These are phyloP conservation scores for Chorisops tibialis DNA, from an alignment of 2,888 invertebrate genomes.

Conservation along the genomic window DNA sequence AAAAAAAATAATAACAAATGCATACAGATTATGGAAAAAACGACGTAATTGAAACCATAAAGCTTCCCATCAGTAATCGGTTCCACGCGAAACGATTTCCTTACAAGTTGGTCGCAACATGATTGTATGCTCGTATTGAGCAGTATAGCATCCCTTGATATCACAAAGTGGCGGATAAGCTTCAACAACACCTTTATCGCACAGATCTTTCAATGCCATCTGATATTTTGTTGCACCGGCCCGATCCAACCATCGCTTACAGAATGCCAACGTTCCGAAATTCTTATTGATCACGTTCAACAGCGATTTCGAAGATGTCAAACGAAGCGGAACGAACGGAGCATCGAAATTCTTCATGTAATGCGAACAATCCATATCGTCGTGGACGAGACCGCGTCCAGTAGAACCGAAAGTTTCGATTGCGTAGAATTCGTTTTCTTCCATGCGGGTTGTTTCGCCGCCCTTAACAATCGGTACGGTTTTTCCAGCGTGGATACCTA, in stretches of 20 bases:
- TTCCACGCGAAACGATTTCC: constrained; percentile 94
- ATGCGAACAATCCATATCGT: constrained; percentile 99
- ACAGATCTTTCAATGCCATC: constrained; percentile 96
- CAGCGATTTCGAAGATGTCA: constrained; percentile 89
- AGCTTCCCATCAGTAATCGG: constrained; percentile 85
- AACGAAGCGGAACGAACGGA: constrained; percentile 84
- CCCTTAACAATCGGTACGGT: constrained; percentile 99
- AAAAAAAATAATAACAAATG: no score
- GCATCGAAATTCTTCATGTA: constrained; percentile 99
- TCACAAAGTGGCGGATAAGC: constrained; percentile 98
- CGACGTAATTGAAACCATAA: no score
- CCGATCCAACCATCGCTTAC: constrained; percentile 97
- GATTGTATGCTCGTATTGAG: constrained; percentile 98
- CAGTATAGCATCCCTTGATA: constrained; percentile 95
- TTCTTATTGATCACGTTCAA: constrained; percentile 92
- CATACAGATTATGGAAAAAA: no score
- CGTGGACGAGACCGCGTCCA: constrained; percentile 90
- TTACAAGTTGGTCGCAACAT: constrained; percentile 97
- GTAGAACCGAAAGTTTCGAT: constrained; percentile 99
- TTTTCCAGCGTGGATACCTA: constrained; percentile 93
- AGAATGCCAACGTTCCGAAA: constrained; percentile 97
- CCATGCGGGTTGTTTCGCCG: constrained; percentile 96
- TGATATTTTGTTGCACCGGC: constrained; percentile 96
- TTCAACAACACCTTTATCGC: constrained; percentile 96
- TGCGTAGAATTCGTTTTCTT: constrained; percentile 98